Evolutionary conservation across 2,113 vertebrate species (phyloP), one percentile per base, ranked within the genome.

Genomic region (Protobothrops flavoviridis): DNA sequence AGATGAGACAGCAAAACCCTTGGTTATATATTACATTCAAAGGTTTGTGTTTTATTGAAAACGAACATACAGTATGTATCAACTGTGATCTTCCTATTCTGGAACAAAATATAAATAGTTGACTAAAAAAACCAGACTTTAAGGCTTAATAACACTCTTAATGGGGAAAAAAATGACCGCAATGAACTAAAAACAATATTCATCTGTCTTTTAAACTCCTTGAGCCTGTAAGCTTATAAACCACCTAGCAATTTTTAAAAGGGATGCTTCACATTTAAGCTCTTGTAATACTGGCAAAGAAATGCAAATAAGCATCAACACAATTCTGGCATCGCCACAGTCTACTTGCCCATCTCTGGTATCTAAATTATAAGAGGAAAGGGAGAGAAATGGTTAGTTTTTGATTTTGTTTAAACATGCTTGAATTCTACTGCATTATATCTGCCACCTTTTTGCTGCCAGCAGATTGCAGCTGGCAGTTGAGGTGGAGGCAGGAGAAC

Each of bases 121-220:
- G 15, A 21, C n/a, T 69, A 39, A 81, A 39, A 69, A 92, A 74
- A 50, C 2, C 2, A 1, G 17, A 33, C 81, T 23, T 93, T 94
- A 91, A 88, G 93, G 95, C 96, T 96, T 95, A 85, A 94, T 95
- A 52, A 90, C 94, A 90, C 5, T 26, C 39, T 95, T 95, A 95
- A 94, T 12, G 4, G 52, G 20, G 11, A 2, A 33, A n/a, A 21
- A 29, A 39, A 52, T 21, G 52, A 53, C 13, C 23, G 0, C 6
- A 88, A 88, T 21, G 21, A 74, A 88, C 64, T 69, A 86, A 91
- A 93, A 94, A 88, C 95, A 96, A 95, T 96, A 94, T 89, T 39
- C 52, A 64, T 69, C 86, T 74, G 7, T 17, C 87, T 92, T 91
- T 59, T 48, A 5, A 33, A 43, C 48, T 20, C 13, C 48, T 24